A percentile compares a stretch with the other conserved stretches of the same genome.
These are phyloP conservation scores for Chamaetylas fuelleborni DNA, from an alignment of 2,113 vertebrate species.

Conservation along the genomic window DNA sequence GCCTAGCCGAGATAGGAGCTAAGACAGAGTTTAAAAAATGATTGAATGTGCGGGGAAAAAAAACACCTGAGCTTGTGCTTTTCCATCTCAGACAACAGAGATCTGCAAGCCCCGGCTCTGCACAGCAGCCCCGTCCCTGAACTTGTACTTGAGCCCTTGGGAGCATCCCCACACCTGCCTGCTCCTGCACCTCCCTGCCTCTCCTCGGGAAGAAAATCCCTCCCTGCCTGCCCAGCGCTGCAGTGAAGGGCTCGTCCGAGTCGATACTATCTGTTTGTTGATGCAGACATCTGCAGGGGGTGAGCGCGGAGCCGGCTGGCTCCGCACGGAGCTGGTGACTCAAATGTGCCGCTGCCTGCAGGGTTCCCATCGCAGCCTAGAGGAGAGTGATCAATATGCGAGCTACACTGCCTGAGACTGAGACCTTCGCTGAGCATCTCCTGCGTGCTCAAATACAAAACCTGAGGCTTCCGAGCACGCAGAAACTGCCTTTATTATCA, in stretches of 20 bases:
- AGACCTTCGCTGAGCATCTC: not conserved
- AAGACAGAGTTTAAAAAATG: not conserved
- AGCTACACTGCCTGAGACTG: not conserved
- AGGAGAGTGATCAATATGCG: not conserved
- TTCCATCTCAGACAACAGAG: not conserved
- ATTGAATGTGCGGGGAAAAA: not conserved
- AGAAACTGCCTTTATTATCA: not conserved
- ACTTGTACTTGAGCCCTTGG: not conserved
- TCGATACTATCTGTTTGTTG: not conserved
- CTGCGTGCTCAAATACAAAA: not conserved
- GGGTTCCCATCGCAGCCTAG: not conserved
- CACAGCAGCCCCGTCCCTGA: not conserved
- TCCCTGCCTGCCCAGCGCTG: not conserved
- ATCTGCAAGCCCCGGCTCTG: not conserved
- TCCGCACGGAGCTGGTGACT: not conserved
- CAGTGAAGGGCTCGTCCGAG: not conserved
- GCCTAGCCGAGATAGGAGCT: not conserved
- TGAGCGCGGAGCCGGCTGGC: not conserved
- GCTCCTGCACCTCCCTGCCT: not conserved
- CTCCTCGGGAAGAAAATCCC: not conserved
- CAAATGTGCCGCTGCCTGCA: not conserved
- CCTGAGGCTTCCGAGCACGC: not conserved
- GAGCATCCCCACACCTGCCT: not conserved
- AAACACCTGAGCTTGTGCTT: not conserved
- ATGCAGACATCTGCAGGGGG: conserved; percentile 28